Conservation (phyloP, 2,888 invertebrate genomes). For the Pollenia griseotomentosa region DNA sequence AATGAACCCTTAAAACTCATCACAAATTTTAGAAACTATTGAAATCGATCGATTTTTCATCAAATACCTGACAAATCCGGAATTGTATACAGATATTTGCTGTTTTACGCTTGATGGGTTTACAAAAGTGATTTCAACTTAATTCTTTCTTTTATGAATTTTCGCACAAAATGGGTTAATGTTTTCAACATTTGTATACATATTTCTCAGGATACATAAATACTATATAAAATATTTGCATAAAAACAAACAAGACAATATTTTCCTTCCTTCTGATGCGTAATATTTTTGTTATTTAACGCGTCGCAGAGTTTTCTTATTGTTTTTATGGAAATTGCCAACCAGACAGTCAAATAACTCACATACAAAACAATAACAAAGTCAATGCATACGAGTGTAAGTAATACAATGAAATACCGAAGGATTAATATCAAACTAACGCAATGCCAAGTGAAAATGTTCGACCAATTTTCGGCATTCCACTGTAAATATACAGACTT, state of each 20-base stretch:
- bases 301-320: slow-evolving; percentile 71
- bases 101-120: too few species aligned
- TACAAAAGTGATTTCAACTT: too few species aligned
- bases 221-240: slow-evolving; percentile 48
- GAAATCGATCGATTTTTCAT: too few species aligned
- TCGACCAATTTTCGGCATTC: slow-evolving; percentile 18
- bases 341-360: slow-evolving; percentile 53
- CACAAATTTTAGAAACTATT: too few species aligned
- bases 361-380: slow-evolving; percentile 21
- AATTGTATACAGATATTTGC: too few species aligned
- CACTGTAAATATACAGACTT: slow-evolving; percentile 2
- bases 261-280: slow-evolving; percentile 49
- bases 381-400: slow-evolving; percentile 29
- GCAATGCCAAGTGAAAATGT: neutral
- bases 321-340: slow-evolving; percentile 71
- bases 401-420: slow-evolving; percentile 20
- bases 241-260: slow-evolving; percentile 44
- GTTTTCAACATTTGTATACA: neutral
- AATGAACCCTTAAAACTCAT: too few species aligned
- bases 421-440: neutral
- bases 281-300: slow-evolving; percentile 73
- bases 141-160: neutral
- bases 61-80: too few species aligned
- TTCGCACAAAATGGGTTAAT: slow-evolving; percentile 28
- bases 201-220: neutral